phyloP scores from a whole-genome alignment of 2,888 invertebrate genomes.

The Achlya flavicornis region DNA sequence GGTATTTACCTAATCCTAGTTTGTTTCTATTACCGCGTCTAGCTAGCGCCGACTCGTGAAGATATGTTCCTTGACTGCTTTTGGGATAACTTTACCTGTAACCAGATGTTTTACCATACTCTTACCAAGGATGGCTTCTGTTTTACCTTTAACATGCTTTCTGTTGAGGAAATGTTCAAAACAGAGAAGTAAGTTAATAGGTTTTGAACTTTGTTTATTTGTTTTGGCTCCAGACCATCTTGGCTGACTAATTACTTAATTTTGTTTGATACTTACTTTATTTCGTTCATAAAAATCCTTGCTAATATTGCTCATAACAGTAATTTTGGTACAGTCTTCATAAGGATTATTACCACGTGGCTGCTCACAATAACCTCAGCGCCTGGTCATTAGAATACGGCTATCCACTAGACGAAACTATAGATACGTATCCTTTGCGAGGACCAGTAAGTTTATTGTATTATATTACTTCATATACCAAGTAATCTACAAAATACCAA shows the following conservation, averaged over 20 bases:
- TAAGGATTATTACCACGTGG: conserved; percentile 53
- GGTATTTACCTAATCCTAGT: background rate
- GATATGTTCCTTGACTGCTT: conserved; percentile 73
- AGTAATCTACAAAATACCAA: background rate
- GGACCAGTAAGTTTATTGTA: conserved; percentile 64
- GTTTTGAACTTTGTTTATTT: too few relatives aligned
- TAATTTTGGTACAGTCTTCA: conserved; percentile 40
- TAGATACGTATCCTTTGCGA: conserved; percentile 84
- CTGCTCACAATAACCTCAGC: conserved; percentile 39
- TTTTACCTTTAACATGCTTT: conserved; percentile 85
- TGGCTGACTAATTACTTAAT: too few relatives aligned
- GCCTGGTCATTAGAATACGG: conserved; percentile 84
- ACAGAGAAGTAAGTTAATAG: conserved; percentile 69
- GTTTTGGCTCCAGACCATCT: too few relatives aligned
- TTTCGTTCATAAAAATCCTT: too few relatives aligned
- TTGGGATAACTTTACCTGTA: conserved; percentile 75
- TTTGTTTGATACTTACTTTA: too few relatives aligned
- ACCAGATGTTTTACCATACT: conserved; percentile 81
- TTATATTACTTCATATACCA: background rate
- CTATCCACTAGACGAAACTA: conserved; percentile 68
- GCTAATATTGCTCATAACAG: too few relatives aligned
- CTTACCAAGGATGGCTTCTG: conserved; percentile 86
- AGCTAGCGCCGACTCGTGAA: conserved; percentile 78
- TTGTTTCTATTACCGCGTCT: conserved; percentile 20
- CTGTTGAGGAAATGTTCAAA: conserved; percentile 79